Conservation (phyloP, 2,797 vertebrate species). For the Hephaestus fuliginosus region DNA sequence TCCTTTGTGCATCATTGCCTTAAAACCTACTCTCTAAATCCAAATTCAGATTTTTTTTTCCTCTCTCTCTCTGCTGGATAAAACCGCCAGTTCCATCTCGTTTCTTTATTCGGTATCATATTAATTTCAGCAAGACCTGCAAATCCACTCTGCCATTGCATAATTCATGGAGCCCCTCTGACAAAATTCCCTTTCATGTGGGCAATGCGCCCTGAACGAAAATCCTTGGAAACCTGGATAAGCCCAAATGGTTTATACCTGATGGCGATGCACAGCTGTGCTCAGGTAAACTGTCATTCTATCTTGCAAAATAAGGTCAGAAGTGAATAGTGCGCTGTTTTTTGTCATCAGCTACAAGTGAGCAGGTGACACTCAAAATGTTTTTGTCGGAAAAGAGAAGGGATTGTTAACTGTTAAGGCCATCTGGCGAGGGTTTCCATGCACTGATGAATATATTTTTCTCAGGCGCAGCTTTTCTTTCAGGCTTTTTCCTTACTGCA, state of each 20-base stretch:
- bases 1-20: slow-evolving; percentile 40
- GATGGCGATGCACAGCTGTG: slow-evolving; percentile 72
- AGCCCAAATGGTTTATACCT: slow-evolving; percentile 75
- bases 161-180: slow-evolving; percentile 77
- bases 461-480: slow-evolving; percentile 17
- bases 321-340: slow-evolving; percentile 57
- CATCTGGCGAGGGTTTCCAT: slow-evolving; percentile 52
- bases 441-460: slow-evolving; percentile 29
- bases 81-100: slow-evolving; percentile 49
- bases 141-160: slow-evolving; percentile 78
- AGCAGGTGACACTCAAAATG: slow-evolving; percentile 46
- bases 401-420: slow-evolving; percentile 37
- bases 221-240: slow-evolving; percentile 79
- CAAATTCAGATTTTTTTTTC: slow-evolving; percentile 26
- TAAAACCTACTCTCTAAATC: slow-evolving; percentile 38
- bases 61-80: slow-evolving; percentile 35
- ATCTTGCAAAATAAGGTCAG: slow-evolving; percentile 71
- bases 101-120: slow-evolving; percentile 73
- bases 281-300: slow-evolving; percentile 73
- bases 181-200: slow-evolving; percentile 81
- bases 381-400: slow-evolving; percentile 33
- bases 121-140: slow-evolving; percentile 81
- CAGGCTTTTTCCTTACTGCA: neutral
- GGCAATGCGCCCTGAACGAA: slow-evolving; percentile 64
- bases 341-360: slow-evolving; percentile 54